Percentiles rank a stretch among this genome's conserved stretches.
Conservation (phyloP, 2,797 vertebrate species). For the Loriculus beryllinus region DNA sequence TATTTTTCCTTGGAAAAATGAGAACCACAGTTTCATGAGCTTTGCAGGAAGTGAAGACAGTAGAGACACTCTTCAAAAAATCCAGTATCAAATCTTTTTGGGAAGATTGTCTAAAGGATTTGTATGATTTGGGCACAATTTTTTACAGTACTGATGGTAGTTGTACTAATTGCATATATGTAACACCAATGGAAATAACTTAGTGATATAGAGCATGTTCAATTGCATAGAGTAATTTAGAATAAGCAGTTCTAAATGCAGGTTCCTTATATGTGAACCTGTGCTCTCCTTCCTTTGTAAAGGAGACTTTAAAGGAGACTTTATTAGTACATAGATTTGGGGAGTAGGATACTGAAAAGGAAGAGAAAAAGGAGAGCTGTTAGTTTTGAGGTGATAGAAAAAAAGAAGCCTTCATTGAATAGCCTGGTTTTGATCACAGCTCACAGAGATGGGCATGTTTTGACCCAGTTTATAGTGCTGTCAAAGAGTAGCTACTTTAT, state of each 20-base stretch:
- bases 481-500: conserved; percentile 21
- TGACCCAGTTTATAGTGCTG: not conserved
- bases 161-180: not conserved
- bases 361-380: not conserved
- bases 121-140: not conserved
- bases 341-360: not conserved
- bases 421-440: not conserved
- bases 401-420: not conserved
- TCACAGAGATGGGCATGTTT: not conserved
- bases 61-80: not conserved
- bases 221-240: not conserved
- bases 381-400: not conserved
- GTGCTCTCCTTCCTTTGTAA: not conserved
- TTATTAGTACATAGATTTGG: not conserved
- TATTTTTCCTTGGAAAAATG: not conserved
- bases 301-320: not conserved
- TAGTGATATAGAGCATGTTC: not conserved
- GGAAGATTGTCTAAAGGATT: not conserved
- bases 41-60: not conserved
- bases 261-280: not conserved
- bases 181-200: not conserved
- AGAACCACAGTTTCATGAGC: not conserved
- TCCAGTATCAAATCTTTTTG: not conserved
- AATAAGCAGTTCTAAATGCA: not conserved
- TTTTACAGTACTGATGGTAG: not conserved